A percentile compares a stretch with the other conserved stretches of the same genome.
Evolutionary conservation across 2,888 invertebrate genomes (phyloP).

Genomic region (Slavum lentiscoides): DNA sequence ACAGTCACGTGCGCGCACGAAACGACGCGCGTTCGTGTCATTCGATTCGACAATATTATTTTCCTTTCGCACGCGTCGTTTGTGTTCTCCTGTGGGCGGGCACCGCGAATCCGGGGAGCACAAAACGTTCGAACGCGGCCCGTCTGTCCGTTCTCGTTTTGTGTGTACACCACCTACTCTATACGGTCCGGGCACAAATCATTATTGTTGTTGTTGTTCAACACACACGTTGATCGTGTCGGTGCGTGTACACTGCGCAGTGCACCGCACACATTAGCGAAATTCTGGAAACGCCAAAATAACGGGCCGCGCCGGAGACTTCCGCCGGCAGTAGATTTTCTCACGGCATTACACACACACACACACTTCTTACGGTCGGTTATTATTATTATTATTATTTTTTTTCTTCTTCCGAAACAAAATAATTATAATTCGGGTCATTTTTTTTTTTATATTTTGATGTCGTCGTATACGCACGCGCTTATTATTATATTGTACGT

Average conservation of each 20-base stretch:
- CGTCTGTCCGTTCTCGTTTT: too few species aligned
- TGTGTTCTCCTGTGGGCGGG: too few species aligned
- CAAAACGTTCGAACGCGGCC: too few species aligned
- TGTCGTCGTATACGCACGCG: conserved; percentile 1
- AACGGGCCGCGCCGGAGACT: conserved; percentile 17
- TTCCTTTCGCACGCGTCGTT: too few species aligned
- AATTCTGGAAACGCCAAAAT: conserved; percentile 30
- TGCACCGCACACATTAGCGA: conserved; percentile 7
- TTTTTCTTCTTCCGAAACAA: background rate
- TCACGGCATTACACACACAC: conserved; percentile 26
- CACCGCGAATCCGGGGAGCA: too few species aligned
- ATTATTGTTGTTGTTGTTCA: too few species aligned
- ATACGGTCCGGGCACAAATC: too few species aligned
- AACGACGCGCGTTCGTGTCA: too few species aligned
- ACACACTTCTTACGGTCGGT: background rate
- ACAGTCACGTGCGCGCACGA: too few species aligned
- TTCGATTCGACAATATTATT: too few species aligned
- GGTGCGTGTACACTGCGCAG: background rate
- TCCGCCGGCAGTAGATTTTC: conserved; percentile 27
- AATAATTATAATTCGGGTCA: conserved; percentile 19
- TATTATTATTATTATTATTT: background rate
- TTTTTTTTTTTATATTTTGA: background rate
- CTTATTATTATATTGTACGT: too few species aligned
- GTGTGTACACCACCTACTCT: too few species aligned
- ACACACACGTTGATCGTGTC: background rate